Evolutionary conservation across 92 coral and sea anemone genomes (phyloP), one percentile per base, ranked within the genome.

Genomic region (Micromussa lordhowensis): DNA sequence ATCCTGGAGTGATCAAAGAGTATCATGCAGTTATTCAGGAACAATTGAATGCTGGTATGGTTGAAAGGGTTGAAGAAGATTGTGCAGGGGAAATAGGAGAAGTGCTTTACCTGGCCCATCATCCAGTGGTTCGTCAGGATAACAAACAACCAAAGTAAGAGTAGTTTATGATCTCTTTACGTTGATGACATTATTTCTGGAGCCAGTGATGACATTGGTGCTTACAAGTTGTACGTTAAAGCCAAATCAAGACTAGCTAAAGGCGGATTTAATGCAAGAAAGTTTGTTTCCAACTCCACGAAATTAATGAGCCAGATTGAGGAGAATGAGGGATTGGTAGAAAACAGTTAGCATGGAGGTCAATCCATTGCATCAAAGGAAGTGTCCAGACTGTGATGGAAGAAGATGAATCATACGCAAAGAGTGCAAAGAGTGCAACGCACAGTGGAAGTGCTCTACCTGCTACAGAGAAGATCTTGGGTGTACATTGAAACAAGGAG

Each of bases 401-500:
- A 36, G 93, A 90, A 31, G 87, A 28, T 69, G 59, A 89, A 34
- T 40, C 90, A 2, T 89, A 83, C 31, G 92, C 90, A 29, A 89
- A 89, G 87, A n/a, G n/a, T n/a, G n/a, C n/a, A n/a, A n/a, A n/a
- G n/a, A 80, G 78, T 36, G 82, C 73, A 68, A 81, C 88, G 3
- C 85, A 82, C 26, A 88, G 68, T 44, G 80, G 61, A 55, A 36
- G 63, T 44, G 5, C 44, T 32, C 69, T 36, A 32, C 76, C 48
- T 28, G 38, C 66, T 34, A 21, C 89, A 31, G 92, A 85, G 81
- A 85, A 90, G 29, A 68, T 90, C 55, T 70, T 90, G 38, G 89
- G 92, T 71, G 85, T 90, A 13, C 92, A 68, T 35, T 90, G 92
- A 89, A 51, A 71, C 89, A 90, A 77, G 87, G 88, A 89, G 63